Evolutionary conservation across 2,113 vertebrate species (phyloP), one percentile per base, ranked within the genome.

Genomic region (Chamaea fasciata): DNA sequence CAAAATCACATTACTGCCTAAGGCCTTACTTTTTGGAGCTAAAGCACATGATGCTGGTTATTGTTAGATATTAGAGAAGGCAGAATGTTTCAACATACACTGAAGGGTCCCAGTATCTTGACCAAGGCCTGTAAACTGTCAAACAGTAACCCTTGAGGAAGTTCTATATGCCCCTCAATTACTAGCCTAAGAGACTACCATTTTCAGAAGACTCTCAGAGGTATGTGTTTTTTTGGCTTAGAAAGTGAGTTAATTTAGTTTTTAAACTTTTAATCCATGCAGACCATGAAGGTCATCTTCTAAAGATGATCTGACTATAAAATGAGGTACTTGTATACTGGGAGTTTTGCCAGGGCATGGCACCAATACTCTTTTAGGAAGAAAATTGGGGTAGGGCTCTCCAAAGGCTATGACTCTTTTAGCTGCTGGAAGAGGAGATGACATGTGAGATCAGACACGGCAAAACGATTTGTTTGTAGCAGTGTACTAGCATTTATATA

Each of bases 371-470:
- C 13, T 69, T 90, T 37, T 37, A 76, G 31, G 10, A 63, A 60
- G 11, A 41, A n/a, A 83, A 71, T 0, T 35, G 15, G 9, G 9
- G 22, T 42, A 67, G 10, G 16, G 62, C n/a, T 71, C 30, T 55
- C n/a, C n/a, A 49, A 86, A 76, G 28, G 6, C 22, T 64, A 27
- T 17, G 28, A 75, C 15, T 37, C 39, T 49, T 55, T 22, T 10
- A 74, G 27, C 41, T 60, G 37, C 16, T 35, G 35, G 33, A 65
- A 83, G 46, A 82, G 27, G 15, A 69, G 46, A 74, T 19, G 9
- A 13, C 23, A 41, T 3, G 2, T 50, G n/a, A 53, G 15, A 49
- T 41, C 39, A 49, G 0, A 2, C 15, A n/a, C 0, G 0, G 28
- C 16, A 46, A 79, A 59, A n/a, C 24, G 1, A 30, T 75, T 22